Conservation (phyloP, 1,140 invertebrate species). For the Gryllus bimaculatus region DNA sequence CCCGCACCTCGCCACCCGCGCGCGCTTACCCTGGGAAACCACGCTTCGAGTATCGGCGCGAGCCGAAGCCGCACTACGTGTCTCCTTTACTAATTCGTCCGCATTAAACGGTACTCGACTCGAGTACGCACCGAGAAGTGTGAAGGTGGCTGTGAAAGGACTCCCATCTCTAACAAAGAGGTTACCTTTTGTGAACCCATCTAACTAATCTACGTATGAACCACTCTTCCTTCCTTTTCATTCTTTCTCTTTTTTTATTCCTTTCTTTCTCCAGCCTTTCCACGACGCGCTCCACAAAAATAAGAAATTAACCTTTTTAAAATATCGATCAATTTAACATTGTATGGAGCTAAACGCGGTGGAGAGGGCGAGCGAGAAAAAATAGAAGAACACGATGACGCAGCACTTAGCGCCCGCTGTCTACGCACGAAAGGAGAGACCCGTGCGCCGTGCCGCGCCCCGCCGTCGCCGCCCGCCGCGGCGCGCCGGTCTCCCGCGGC, state of each 20-base stretch:
- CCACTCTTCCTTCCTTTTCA: neutral
- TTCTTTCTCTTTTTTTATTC: too few species aligned
- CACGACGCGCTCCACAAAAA: neutral
- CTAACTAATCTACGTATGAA: neutral
- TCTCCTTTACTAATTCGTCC: slow-evolving; percentile 4
- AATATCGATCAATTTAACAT: slow-evolving; percentile 6
- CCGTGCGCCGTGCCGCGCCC: too few species aligned
- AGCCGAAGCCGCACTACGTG: neutral
- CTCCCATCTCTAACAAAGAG: neutral
- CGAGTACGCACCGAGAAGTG: neutral
- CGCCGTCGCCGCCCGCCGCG: too few species aligned
- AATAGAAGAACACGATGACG: neutral
- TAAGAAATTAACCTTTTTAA: slow-evolving; percentile 2
- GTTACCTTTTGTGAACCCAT: neutral
- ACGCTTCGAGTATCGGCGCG: neutral
- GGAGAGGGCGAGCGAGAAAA: neutral
- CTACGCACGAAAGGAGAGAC: neutral
- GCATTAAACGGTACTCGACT: neutral
- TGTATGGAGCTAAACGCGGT: neutral
- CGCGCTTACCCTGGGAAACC: neutral
- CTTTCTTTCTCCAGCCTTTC: too few species aligned
- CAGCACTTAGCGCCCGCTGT: neutral
- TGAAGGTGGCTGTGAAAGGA: neutral
- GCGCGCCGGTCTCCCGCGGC: too few species aligned
- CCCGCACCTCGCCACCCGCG: neutral